Base-by-base conservation (phyloP, 2,888 invertebrate genomes). In the Seladonia tumulorum region DNA sequence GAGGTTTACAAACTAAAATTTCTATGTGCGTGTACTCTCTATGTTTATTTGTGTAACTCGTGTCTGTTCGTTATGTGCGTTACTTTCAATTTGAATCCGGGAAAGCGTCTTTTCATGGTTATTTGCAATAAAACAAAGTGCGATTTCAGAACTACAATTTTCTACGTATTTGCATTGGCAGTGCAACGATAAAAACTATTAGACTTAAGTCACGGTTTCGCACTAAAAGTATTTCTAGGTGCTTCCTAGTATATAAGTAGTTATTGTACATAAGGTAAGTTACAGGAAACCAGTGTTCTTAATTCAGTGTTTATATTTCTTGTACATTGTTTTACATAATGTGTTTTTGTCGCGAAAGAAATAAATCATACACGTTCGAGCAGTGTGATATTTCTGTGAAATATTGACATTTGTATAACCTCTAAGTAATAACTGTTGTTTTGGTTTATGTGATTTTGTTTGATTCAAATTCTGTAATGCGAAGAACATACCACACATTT, bases 351-450 rank as follows among this genome's bases (percentile, higher is more conserved):
- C 1, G 2, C 7, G 29, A 29, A 29, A 5, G 16, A 63, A 25
- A 63, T 2, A 16, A 14, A 63, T 63, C 29, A 7, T 7, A 29
- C 14, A 63, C 16, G n/a, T 63, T 16, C 18, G 7, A 63, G 18
- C 63, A 29, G 18, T 29, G 16, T 29, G 57, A 63, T 63, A 29
- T 2, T 63, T 63, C 25, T 14, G n/a, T n/a, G 4, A n/a, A 57
- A 57, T 57, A 57, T 57, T 57, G 57, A 57, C 12, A n/a, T 57
- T 57, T 57, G 5, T 47, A 5, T 86, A 86, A 86, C 86, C 82
- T 85, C 29, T 10, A 70, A 66, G 10, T 35, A 74, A 1, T 16
- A 10, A 75, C 35, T 57, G 7, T 63, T 70, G 2, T 39, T 29
- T 57, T 29, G 3, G 42, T 25, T 60, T 10, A 39, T 14, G 4